phyloP scores from a whole-genome alignment of 1,140 invertebrate genomes.

The Drepana arcuata region DNA sequence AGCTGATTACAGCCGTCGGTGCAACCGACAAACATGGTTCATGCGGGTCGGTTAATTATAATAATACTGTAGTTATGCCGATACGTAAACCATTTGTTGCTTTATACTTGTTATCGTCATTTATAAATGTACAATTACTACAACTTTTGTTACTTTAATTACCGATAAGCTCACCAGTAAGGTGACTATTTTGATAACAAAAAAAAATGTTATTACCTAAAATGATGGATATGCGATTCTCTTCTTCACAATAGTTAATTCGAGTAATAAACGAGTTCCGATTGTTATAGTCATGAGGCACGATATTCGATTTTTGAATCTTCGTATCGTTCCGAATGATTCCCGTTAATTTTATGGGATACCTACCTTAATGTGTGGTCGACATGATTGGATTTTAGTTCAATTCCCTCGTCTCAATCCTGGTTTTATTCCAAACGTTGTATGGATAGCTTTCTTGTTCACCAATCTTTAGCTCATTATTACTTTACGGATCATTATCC shows the following conservation, averaged over 20 bases:
- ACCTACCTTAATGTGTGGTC: slow-evolving; percentile 56
- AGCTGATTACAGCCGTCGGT: slow-evolving; percentile 1
- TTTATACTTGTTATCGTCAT: slow-evolving; percentile 22
- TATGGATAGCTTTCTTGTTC: too few relatives aligned
- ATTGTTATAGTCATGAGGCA: slow-evolving; percentile 53
- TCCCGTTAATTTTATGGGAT: slow-evolving; percentile 53
- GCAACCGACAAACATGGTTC: slow-evolving; percentile 13
- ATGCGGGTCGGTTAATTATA: slow-evolving; percentile 34
- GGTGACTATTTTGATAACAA: slow-evolving; percentile 19
- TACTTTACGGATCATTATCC: too few relatives aligned
- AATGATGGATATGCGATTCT: slow-evolving; percentile 20
- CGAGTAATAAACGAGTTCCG: slow-evolving; percentile 39
- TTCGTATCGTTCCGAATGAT: slow-evolving; percentile 26
- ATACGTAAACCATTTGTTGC: slow-evolving; percentile 29
- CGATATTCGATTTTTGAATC: slow-evolving; percentile 29
- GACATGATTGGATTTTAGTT: slow-evolving; percentile 44
- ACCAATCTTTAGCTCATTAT: too few relatives aligned
- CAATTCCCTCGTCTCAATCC: too few relatives aligned
- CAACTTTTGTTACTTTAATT: slow-evolving; percentile 13
- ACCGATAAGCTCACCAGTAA: slow-evolving; percentile 9
- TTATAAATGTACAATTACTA: slow-evolving; percentile 15
- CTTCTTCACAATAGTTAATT: slow-evolving; percentile 34
- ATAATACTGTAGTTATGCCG: slow-evolving; percentile 23
- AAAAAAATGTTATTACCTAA: slow-evolving; percentile 19
- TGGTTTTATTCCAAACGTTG: too few relatives aligned